These are phyloP conservation scores for Melikaiella ostensackeni DNA, from an alignment of 2,888 invertebrate genomes.

Conservation along the genomic window DNA sequence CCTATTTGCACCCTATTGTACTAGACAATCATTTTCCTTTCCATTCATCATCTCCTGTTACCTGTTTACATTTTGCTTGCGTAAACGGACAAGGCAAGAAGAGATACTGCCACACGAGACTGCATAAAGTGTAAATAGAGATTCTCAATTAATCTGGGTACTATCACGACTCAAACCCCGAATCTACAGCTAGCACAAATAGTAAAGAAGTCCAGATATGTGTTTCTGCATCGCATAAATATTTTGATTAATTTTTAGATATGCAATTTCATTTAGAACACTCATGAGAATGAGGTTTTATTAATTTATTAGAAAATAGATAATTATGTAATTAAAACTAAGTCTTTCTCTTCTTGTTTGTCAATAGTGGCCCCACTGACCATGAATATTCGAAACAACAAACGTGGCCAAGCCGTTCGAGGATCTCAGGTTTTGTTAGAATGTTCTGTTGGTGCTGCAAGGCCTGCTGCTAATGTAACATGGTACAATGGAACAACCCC, in stretches of 20 bases:
- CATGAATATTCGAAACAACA: conserved; percentile 81
- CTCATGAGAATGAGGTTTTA: not conserved
- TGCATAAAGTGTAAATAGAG: conserved; percentile 6
- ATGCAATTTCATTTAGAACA: too few species aligned
- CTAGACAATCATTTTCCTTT: not conserved
- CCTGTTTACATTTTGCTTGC: not conserved
- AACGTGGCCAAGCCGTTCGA: conserved; percentile 88
- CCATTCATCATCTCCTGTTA: not conserved
- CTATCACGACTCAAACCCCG: not conserved
- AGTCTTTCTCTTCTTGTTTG: conserved; percentile 35
- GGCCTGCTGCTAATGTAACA: conserved; percentile 89
- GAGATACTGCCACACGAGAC: not conserved
- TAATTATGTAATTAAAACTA: not conserved
- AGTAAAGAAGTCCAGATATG: not conserved
- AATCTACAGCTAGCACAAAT: not conserved
- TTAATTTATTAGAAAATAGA: not conserved
- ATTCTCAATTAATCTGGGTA: not conserved
- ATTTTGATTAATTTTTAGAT: too few species aligned
- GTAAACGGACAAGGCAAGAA: not conserved
- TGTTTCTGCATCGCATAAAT: not conserved
- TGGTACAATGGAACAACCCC: conserved; percentile 89
- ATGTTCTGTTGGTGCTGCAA: conserved; percentile 88
- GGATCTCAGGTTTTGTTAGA: conserved; percentile 88
- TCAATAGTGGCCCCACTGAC: conserved; percentile 88
- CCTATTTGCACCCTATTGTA: not conserved